Base-by-base conservation (phyloP, 2,888 invertebrate species). In the Tholera decimalis region DNA sequence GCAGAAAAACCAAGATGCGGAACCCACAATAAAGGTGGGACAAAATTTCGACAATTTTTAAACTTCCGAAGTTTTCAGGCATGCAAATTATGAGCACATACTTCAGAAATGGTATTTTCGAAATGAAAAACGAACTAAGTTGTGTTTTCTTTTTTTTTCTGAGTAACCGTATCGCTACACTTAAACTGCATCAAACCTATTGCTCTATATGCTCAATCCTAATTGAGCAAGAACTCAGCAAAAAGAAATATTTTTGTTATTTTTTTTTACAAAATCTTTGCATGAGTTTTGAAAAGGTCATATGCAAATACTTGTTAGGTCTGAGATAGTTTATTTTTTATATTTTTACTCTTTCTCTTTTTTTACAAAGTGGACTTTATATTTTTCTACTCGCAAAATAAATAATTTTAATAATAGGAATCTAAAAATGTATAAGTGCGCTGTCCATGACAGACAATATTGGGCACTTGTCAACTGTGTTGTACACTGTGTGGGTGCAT, bases 61-160 rank as follows among this genome's bases (percentile, higher is more conserved):
- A 79, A 73, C 33, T 63, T 57, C 60, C 22, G 51, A 74, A 74
- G 70, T 64, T 72, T 57, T 43, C 73, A 58, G 58, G 71, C 65
- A 73, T 73, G 71, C 63, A 74, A 83, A 79, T 78, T 79, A 78
- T 68, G 69, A 67, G 73, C 64, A 73, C 67, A 64, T 51, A 78
- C 71, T 59, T 75, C 70, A 72, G 75, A 74, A 77, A 83, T 66
- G 59, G 76, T 63, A 73, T 77, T 77, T 80, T 54, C 39, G n/a
- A 66, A 73, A 67, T 83, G 76, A 76, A 78, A 81, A 78, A 80
- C 54, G 70, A 73, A 81, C 65, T 64, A 67, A 71, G 66, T 70
- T 69, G 43, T 63, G 58, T 49, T 63, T 66, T 55, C 65, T 62
- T 63, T 65, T 64, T 35, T 58, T 46, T 46, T 20, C n/a, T 15